Evolutionary conservation across 2,113 vertebrate genomes (phyloP).

Genomic region (Hipposideros armiger): DNA sequence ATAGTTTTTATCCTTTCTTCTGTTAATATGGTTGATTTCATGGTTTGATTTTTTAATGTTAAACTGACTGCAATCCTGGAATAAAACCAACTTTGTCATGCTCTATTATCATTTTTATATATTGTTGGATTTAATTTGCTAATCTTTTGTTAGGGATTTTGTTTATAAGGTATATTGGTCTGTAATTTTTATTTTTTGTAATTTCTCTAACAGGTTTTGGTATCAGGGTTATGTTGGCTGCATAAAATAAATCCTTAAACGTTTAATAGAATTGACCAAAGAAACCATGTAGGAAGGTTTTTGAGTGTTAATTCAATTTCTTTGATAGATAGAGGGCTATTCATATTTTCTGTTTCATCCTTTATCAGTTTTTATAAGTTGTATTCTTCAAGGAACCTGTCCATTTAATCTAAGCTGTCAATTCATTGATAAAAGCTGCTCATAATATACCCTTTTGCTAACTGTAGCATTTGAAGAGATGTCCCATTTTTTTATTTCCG

Average conservation of each 20-base stretch:
- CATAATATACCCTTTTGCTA: too few species aligned
- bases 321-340: background rate
- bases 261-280: background rate
- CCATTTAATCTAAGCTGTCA: background rate
- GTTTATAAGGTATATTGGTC: background rate
- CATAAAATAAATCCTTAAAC: background rate
- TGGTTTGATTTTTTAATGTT: background rate
- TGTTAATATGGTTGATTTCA: background rate
- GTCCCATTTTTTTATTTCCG: background rate
- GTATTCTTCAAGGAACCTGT: background rate
- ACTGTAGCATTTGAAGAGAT: too few species aligned
- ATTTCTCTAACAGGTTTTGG: background rate
- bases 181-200: background rate
- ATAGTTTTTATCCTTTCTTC: background rate
- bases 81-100: background rate
- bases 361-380: background rate
- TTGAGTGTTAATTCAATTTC: conserved; percentile 6
- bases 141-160: background rate
- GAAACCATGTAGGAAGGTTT: background rate
- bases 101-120: background rate
- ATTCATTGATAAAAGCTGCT: background rate
- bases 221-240: background rate
- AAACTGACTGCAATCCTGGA: background rate
- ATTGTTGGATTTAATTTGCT: background rate
- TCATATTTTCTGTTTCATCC: background rate